phyloP scores from a whole-genome alignment of 2,888 invertebrate genomes.

The Tenthredo scrophulariae region DNA sequence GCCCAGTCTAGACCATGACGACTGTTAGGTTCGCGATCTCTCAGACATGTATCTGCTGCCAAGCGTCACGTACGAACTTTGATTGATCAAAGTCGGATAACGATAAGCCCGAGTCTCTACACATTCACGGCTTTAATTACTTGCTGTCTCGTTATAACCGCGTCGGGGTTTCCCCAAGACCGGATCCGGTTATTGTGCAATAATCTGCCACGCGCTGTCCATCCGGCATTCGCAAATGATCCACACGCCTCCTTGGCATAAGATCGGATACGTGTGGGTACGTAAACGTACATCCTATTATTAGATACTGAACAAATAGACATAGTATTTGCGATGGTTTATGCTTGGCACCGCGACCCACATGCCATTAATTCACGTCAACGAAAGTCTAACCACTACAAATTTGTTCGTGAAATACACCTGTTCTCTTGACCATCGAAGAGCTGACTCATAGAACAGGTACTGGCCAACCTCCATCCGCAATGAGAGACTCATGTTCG shows the following conservation, averaged over 20 bases:
- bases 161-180: conserved; percentile 13
- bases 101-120: not conserved
- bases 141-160: not conserved
- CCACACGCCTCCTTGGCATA: not conserved
- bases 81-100: conserved; percentile 9
- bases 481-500: not conserved
- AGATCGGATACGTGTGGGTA: not conserved
- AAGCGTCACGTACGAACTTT: not conserved
- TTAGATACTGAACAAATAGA: not conserved
- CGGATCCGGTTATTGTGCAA: conserved; percentile 41
- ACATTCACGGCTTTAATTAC: conserved; percentile 21
- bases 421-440: not conserved
- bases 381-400: not conserved
- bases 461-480: conserved; percentile 6
- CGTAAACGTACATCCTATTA: not conserved
- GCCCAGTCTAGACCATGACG: not conserved
- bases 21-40: not conserved
- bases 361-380: conserved; percentile 16
- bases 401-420: conserved; percentile 32
- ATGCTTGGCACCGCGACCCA: conserved; percentile 20
- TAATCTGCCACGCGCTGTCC: conserved; percentile 24
- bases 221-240: conserved; percentile 1
- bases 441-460: conserved; percentile 33
- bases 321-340: not conserved
- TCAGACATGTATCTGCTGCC: not conserved